Conservation (phyloP, 2,888 invertebrate genomes). For the Buathra laborator region DNA sequence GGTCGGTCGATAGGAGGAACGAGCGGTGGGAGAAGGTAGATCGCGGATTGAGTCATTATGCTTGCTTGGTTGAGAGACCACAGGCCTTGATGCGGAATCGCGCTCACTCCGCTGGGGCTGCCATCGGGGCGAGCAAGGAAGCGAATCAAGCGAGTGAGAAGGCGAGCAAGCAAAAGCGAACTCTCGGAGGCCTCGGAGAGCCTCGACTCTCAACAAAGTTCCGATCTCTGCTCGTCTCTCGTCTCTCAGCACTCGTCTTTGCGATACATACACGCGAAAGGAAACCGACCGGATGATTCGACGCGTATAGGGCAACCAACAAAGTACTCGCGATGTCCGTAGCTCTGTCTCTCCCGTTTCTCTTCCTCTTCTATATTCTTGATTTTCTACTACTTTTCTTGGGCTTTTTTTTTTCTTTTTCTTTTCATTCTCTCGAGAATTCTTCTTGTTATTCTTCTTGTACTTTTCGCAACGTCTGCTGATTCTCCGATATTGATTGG, state of each 20-base stretch:
- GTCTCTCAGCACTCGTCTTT: constrained; percentile 36
- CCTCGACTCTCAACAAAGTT: constrained; percentile 30
- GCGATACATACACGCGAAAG: constrained; percentile 77
- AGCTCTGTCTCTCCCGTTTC: constrained; percentile 6
- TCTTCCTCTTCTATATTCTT: constrained; percentile 59
- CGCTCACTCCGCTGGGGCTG: constrained; percentile 69
- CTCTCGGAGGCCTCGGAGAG: background rate
- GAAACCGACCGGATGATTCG: constrained; percentile 82
- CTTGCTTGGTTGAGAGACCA: constrained; percentile 83
- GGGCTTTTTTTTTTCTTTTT: constrained; percentile 39
- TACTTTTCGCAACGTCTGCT: constrained; percentile 44
- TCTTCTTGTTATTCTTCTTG: constrained; percentile 19
- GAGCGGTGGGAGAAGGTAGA: constrained; percentile 81
- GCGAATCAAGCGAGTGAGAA: constrained; percentile 33
- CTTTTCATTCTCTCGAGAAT: background rate
- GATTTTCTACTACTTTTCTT: constrained; percentile 58
- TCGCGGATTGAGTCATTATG: constrained; percentile 85
- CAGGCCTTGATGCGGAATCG: constrained; percentile 82
- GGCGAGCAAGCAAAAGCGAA: constrained; percentile 9
- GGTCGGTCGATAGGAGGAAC: constrained; percentile 64
- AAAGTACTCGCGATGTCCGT: constrained; percentile 77
- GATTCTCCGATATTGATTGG: constrained; percentile 47
- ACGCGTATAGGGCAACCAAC: constrained; percentile 75
- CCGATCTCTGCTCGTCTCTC: constrained; percentile 21
- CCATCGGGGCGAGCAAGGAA: constrained; percentile 75